Percentiles rank a stretch among this genome's conserved stretches.
Conservation (phyloP, 2,113 vertebrate species). For the Grammomys surdaster region DNA sequence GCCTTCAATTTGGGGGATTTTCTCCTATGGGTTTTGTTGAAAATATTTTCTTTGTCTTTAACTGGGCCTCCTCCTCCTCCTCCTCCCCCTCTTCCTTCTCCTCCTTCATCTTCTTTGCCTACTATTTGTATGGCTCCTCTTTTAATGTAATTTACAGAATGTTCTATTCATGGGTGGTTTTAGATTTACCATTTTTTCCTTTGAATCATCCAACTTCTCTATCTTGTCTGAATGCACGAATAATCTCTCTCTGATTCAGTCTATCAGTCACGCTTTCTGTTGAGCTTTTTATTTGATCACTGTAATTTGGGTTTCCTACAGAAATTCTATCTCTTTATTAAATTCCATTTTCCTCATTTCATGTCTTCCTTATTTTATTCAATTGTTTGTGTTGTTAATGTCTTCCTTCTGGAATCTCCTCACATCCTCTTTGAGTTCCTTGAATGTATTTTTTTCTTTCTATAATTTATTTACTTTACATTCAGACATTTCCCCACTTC, state of each 20-base stretch:
- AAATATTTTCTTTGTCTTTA: not conserved
- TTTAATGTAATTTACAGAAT: not conserved
- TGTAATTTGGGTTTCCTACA: not conserved
- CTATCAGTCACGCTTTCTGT: not conserved
- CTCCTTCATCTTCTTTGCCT: fast-evolving
- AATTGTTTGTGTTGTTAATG: not conserved
- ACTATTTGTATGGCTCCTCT: not conserved
- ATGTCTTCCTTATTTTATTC: not conserved
- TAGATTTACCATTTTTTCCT: not conserved
- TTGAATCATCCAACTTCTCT: not conserved
- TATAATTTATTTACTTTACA: too few relatives aligned
- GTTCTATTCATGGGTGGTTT: not conserved
- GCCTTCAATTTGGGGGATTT: not conserved
- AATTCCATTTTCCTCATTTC: not conserved
- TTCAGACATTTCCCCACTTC: too few relatives aligned
- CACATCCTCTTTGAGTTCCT: not conserved
- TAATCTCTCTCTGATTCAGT: not conserved
- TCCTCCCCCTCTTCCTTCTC: fast-evolving
- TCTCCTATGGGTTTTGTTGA: not conserved
- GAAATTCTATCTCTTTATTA: not conserved
- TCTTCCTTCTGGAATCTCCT: not conserved
- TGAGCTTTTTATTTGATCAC: not conserved
- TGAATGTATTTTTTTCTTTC: not conserved
- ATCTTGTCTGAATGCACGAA: not conserved
- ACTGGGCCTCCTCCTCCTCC: not conserved